Percentiles rank a stretch among this genome's conserved stretches.
Evolutionary conservation across 1,140 invertebrate species (phyloP).

Genomic region (Rhyzopertha dominica): DNA sequence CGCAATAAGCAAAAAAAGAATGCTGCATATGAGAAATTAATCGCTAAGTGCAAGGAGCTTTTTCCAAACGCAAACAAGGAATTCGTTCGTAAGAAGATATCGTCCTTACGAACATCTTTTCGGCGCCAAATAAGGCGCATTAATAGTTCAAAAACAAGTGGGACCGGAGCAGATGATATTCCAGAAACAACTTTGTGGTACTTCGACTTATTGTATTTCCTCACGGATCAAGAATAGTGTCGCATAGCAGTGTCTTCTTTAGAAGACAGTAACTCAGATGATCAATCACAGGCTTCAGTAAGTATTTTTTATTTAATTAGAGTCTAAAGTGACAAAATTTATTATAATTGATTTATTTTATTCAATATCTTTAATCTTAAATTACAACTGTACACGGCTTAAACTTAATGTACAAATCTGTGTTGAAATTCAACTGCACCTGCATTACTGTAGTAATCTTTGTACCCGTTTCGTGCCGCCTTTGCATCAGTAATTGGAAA

Average conservation of each 20-base stretch:
- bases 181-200: constrained; percentile 2
- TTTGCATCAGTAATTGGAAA: too few species aligned
- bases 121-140: background rate
- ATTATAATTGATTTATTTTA: too few species aligned
- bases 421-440: constrained; percentile 6
- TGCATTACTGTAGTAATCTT: constrained; percentile 3
- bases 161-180: background rate
- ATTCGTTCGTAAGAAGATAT: constrained; percentile 1
- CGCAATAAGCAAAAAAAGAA: constrained; percentile 1
- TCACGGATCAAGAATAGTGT: background rate
- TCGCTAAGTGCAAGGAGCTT: constrained; percentile 1
- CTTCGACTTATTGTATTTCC: background rate
- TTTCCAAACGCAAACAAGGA: constrained; percentile 3
- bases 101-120: background rate
- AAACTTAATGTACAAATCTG: background rate
- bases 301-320: constrained; percentile 6
- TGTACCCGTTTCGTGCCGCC: too few species aligned
- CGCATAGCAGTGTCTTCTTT: constrained; percentile 1
- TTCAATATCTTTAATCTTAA: too few species aligned
- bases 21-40: constrained; percentile 3
- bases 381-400: too few species aligned
- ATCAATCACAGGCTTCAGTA: constrained; percentile 1
- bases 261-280: background rate
- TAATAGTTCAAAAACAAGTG: constrained; percentile 2
- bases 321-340: background rate